phyloP scores from a whole-genome alignment of 1,140 invertebrate species.

The Procambarus virginalis region DNA sequence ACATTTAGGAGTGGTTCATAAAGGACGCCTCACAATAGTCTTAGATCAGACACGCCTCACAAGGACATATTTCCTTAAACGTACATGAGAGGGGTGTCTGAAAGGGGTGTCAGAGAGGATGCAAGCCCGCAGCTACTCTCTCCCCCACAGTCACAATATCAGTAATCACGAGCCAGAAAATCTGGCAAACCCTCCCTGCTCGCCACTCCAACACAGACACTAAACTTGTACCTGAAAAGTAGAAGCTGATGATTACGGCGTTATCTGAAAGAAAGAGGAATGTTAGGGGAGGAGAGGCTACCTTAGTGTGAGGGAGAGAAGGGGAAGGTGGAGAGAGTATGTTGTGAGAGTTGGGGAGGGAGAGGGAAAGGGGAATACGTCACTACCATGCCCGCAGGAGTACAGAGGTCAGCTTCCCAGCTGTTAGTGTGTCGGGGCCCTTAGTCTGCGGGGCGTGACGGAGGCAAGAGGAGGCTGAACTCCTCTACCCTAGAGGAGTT shows the following conservation, averaged over 20 bases:
- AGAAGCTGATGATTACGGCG: background rate
- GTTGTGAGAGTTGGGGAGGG: too few relatives aligned
- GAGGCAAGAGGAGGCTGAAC: too few relatives aligned
- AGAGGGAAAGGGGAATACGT: background rate
- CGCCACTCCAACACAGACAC: background rate
- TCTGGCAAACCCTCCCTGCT: background rate
- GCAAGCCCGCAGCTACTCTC: too few relatives aligned
- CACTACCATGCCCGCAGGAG: background rate
- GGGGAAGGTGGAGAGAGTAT: background rate
- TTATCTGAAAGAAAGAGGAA: background rate
- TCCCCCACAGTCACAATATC: too few relatives aligned
- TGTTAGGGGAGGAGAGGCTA: background rate
- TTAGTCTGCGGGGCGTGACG: background rate
- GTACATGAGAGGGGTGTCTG: too few relatives aligned
- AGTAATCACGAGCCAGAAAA: too few relatives aligned
- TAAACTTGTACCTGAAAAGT: background rate
- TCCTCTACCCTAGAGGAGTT: too few relatives aligned
- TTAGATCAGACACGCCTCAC: too few relatives aligned
- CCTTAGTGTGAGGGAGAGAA: background rate
- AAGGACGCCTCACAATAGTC: too few relatives aligned
- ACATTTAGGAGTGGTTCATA: too few relatives aligned
- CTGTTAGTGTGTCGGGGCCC: background rate
- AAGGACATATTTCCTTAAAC: too few relatives aligned
- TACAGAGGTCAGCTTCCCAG: background rate
- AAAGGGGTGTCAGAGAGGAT: too few relatives aligned